Base-by-base conservation (phyloP, 2,888 invertebrate genomes). In the Teleiodes luculella region DNA sequence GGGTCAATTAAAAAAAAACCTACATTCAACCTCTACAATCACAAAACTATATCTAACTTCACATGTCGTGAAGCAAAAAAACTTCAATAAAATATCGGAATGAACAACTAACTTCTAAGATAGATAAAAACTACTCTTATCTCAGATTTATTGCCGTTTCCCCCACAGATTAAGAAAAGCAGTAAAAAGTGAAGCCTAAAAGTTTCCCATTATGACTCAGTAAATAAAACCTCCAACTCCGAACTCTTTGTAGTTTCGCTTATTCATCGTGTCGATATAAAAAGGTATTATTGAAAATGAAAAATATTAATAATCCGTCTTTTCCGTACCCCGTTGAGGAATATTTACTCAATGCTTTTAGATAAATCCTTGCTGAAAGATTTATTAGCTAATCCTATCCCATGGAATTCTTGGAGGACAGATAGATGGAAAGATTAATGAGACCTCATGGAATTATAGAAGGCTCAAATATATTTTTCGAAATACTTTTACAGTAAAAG, bases 91-190 rank as follows among this genome's bases (percentile, higher is more conserved):
- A 35, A 35, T 13, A 11, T n/a, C 35, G n/a, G 10, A 11, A 10
- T 28, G 28, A 28, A 11, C 39, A 6, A 37, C 16, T 20, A 41
- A 41, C 39, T 20, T 18, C 18, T 41, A 41, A 41, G 16, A 37
- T 14, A 41, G 39, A 41, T 41, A 37, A 20, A 41, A 41, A 41
- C 39, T 41, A 41, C 18, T 41, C 39, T 41, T 41, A 41, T 41
- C 39, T 3, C 16, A 11, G 72, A 76, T 77, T 78, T 75, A 79
- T 69, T 62, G 64, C 66, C 65, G 56, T 77, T 74, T 61, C 53
- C 52, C 53, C 50, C 43, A 55, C 54, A 59, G 62, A 65, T 65
- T 70, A 70, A 65, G 61, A 61, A 57, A 65, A 63, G 63, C 63
- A 57, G 58, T 63, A 63, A 65, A 68, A 70, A 68, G 46, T 46